phyloP scores from a whole-genome alignment of 2,797 vertebrate genomes.

The Naso thynnoides region DNA sequence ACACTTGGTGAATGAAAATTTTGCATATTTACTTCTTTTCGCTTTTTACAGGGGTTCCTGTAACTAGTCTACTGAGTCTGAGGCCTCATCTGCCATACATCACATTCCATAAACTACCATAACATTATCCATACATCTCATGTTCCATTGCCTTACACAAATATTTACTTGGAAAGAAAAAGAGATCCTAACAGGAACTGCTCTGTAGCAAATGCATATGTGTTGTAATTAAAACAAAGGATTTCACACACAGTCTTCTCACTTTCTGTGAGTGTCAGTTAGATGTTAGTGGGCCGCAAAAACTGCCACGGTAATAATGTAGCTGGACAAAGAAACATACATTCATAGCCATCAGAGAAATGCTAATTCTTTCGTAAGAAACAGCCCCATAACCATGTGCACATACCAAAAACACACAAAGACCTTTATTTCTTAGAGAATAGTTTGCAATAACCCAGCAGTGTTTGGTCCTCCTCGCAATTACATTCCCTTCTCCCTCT shows the following conservation, averaged over 20 bases:
- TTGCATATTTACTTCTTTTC: constrained; percentile 5
- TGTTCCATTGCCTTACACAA: constrained; percentile 19
- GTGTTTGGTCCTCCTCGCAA: constrained; percentile 61
- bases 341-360: constrained; percentile 40
- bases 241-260: constrained; percentile 35
- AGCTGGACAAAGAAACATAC: constrained; percentile 37
- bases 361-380: constrained; percentile 21
- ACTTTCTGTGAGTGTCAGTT: constrained; percentile 21
- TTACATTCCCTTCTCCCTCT: constrained; percentile 64
- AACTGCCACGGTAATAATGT: constrained; percentile 70
- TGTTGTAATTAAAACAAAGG: constrained; percentile 14
- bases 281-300: constrained; percentile 40
- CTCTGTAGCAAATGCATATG: constrained; percentile 3
- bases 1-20: not conserved
- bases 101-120: constrained; percentile 17
- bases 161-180: constrained; percentile 20
- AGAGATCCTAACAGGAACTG: constrained; percentile 3
- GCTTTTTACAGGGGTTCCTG: not conserved
- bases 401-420: constrained; percentile 44
- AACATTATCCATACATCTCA: constrained; percentile 25
- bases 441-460: constrained; percentile 54
- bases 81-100: constrained; percentile 8
- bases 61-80: constrained; percentile 7
- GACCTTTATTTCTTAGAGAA: constrained; percentile 64
- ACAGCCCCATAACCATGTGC: not conserved